Evolutionary conservation across 2,797 vertebrate species (phyloP), one percentile per base, ranked within the genome.

Genomic region (Linurgus olivaceus): DNA sequence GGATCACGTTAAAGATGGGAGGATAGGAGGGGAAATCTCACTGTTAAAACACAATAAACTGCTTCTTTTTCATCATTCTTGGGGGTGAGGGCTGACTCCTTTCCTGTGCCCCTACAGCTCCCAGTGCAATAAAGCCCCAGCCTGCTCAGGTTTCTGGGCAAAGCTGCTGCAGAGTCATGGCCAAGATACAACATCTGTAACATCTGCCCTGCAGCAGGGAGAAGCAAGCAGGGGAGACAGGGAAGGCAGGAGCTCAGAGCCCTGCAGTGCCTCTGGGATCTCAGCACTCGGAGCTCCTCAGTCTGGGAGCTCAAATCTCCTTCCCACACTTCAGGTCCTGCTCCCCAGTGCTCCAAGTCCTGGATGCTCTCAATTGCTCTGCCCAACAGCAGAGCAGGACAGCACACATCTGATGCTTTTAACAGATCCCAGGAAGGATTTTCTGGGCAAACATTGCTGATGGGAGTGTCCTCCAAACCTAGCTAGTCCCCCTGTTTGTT

Each of bases 401-500:
- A 25, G 38, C 61, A 51, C 2, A 3, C 31, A 8, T 1, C 19
- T 31, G 54, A 7, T 9, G 24, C 2, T n/a, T 83, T 31, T 47
- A 3, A 10, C 25, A 35, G 13, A 12, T 19, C 24, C 57, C 38
- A 5, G 63, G 62, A 58, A 25, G 66, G 38, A 51, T 58, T 77
- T n/a, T 74, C 61, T 35, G 66, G 55, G 26, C 48, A 37, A 29
- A 50, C 12, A 4, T 48, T 45, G 6, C 21, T 15, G 24, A 12
- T 10, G 25, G 44, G 15, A 31, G 2, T 7, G 8, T 23, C 20
- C 63, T 18, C 19, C 58, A 55, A 21, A 47, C 26, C n/a, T 4
- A 6, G 3, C 16, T 13, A 3, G 2, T 6, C 18, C 45, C 25
- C 5, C 2, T 48, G 0, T 23, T 33, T 20, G 7, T 31, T 15